Conservation (phyloP, 2,888 invertebrate species). For the Nemoura dubitans region DNA sequence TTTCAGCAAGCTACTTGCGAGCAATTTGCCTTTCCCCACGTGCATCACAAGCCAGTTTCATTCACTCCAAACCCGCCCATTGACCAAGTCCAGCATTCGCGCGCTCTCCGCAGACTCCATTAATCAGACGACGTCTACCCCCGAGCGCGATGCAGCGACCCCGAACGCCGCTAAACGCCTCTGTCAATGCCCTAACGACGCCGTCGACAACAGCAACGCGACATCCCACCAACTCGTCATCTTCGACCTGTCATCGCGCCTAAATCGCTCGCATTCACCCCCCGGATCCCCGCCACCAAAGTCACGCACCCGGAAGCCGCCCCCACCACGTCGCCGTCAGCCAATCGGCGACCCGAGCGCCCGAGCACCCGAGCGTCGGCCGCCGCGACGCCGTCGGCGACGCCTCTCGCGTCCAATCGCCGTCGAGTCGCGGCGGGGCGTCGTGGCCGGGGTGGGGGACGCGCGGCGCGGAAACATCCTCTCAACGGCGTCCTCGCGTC, state of each 20-base stretch:
- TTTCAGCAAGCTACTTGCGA: no score
- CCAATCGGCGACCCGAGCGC: neutral
- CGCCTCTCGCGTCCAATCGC: neutral
- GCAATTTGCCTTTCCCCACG: no score
- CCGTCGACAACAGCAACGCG: neutral
- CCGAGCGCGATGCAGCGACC: neutral
- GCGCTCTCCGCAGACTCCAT: neutral
- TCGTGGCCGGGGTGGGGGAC: neutral
- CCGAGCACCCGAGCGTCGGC: neutral
- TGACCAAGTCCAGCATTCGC: neutral
- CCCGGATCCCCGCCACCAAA: neutral
- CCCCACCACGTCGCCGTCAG: neutral
- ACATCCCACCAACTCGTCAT: neutral
- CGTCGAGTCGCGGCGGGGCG: neutral
- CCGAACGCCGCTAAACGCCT: neutral
- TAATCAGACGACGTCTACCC: neutral
- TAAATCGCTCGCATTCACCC: no score
- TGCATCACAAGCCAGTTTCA: no score
- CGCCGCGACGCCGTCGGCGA: neutral
- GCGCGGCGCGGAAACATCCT: neutral
- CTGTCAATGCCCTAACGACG: neutral
- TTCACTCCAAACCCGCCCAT: no score
- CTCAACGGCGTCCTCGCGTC: neutral
- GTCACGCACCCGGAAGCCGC: neutral
- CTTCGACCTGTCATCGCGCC: no score